Percentiles rank a stretch among this genome's conserved stretches.
Evolutionary conservation across 1,140 invertebrate species (phyloP).

Genomic region (Grapholita molesta): DNA sequence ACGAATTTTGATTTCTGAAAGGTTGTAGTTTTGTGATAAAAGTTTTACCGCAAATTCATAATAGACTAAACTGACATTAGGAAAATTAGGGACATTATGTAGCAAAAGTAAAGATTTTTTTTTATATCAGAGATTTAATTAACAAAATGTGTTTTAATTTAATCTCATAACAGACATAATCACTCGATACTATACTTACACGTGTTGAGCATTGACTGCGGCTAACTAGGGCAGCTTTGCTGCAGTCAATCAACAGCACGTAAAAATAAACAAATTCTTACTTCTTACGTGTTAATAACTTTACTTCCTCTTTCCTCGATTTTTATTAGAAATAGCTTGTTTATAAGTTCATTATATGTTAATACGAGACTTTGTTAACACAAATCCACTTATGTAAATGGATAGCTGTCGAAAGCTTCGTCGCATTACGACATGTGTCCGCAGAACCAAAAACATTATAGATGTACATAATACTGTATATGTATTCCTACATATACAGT

Average conservation of each 20-base stretch:
- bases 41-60: no score
- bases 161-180: not conserved
- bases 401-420: not conserved
- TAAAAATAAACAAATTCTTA: constrained; percentile 49
- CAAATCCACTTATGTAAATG: not conserved
- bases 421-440: not conserved
- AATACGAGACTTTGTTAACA: not conserved
- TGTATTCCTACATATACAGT: no score
- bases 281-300: constrained; percentile 9
- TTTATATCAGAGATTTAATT: no score
- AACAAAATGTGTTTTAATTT: not conserved
- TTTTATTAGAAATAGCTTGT: not conserved
- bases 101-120: no score
- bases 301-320: constrained; percentile 17
- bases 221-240: constrained; percentile 45
- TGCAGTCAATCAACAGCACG: constrained; percentile 57
- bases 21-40: no score
- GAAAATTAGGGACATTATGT: no score
- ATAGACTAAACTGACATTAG: no score
- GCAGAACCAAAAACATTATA: no score
- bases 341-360: not conserved
- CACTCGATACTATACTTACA: constrained; percentile 35
- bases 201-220: constrained; percentile 30
- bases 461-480: no score
- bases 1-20: no score